These are phyloP conservation scores for Aleadryas rufinucha DNA, from an alignment of 2,113 vertebrate species.

Conservation along the genomic window DNA sequence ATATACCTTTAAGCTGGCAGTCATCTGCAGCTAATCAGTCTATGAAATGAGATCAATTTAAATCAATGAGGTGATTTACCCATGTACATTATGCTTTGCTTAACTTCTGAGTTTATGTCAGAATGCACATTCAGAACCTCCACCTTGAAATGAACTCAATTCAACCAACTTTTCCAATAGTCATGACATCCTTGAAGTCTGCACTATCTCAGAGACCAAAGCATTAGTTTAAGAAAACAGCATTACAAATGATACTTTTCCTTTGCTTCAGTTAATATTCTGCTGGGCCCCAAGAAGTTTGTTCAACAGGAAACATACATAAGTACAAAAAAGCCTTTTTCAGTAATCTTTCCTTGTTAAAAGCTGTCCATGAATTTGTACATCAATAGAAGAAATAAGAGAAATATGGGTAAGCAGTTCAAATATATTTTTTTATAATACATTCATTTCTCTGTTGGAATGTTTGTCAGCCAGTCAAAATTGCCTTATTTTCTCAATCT, in stretches of 20 bases:
- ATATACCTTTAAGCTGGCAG: background rate
- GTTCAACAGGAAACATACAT: background rate
- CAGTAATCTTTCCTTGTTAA: background rate
- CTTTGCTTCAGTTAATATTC: background rate
- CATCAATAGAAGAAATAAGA: background rate
- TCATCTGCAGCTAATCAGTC: background rate
- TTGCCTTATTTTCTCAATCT: background rate
- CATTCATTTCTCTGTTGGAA: background rate
- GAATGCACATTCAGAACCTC: background rate
- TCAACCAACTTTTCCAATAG: background rate
- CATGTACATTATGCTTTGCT: background rate
- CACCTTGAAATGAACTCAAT: background rate
- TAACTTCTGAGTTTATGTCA: background rate
- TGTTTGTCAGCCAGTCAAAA: slow-evolving; percentile 1
- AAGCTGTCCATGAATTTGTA: background rate
- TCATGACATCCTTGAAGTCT: background rate
- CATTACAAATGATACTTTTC: background rate
- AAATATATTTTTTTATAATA: background rate
- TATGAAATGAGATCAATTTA: background rate
- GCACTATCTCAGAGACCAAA: background rate
- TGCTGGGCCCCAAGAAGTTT: background rate
- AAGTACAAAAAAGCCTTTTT: background rate
- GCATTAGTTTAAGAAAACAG: background rate
- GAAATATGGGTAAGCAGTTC: background rate
- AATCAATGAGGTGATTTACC: background rate